phyloP scores from a whole-genome alignment of 2,888 invertebrate genomes.

The Tenthredo mesomela region DNA sequence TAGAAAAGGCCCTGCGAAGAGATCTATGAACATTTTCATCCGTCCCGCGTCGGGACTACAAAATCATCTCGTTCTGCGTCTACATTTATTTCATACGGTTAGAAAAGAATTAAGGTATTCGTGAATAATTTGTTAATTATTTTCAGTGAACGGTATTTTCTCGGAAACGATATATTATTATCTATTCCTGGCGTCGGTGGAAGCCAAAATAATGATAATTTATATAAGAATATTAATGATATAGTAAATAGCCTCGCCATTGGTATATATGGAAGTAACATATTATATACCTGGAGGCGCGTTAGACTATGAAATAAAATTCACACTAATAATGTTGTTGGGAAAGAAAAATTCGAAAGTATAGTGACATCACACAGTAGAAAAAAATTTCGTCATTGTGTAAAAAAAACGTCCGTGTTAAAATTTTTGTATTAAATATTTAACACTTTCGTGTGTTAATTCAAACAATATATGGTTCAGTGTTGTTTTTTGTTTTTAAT shows the following conservation, averaged over 20 bases:
- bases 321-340: not conserved
- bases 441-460: too few species aligned
- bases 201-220: not conserved
- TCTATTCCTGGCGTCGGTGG: not conserved
- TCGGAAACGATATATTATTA: not conserved
- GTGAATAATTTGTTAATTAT: constrained; percentile 22
- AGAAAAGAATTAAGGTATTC: constrained; percentile 38
- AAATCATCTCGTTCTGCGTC: constrained; percentile 57
- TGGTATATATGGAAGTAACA: not conserved
- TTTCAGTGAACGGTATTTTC: constrained; percentile 23
- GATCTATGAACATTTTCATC: constrained; percentile 62
- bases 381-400: too few species aligned
- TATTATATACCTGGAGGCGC: not conserved
- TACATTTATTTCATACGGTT: constrained; percentile 45
- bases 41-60: constrained; percentile 77
- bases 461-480: too few species aligned
- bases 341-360: not conserved
- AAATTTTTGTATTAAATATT: too few species aligned
- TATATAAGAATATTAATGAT: not conserved
- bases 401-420: too few species aligned
- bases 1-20: constrained; percentile 77
- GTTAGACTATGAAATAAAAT: not conserved
- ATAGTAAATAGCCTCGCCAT: not conserved
- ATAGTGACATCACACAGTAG: not conserved
- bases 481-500: too few species aligned